Conservation (phyloP, 2,113 vertebrate species). For the rat (Rattus norvegicus) region GRCr8 NC_086026.1:39306501-39307000, state of each 20-base stretch:
- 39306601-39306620: neutral
- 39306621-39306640: neutral
- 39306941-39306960: neutral
- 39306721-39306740: neutral
- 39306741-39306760: neutral
- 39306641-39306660: neutral
- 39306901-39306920: neutral
- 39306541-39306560: neutral
- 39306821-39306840: neutral
- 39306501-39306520: neutral
- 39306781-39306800: neutral
- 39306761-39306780: neutral
- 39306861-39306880: neutral
- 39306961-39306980: neutral
- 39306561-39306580: neutral
- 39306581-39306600: neutral
- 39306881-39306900: neutral
- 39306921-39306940: conserved; percentile 1
- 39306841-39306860: neutral
- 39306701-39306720: neutral
- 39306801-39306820: neutral
- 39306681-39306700: neutral
- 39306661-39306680: neutral
- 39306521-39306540: neutral
- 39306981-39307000: neutral